Base-by-base conservation (phyloP, 2,888 invertebrate genomes). In the Hydrotaea diabolus region DNA sequence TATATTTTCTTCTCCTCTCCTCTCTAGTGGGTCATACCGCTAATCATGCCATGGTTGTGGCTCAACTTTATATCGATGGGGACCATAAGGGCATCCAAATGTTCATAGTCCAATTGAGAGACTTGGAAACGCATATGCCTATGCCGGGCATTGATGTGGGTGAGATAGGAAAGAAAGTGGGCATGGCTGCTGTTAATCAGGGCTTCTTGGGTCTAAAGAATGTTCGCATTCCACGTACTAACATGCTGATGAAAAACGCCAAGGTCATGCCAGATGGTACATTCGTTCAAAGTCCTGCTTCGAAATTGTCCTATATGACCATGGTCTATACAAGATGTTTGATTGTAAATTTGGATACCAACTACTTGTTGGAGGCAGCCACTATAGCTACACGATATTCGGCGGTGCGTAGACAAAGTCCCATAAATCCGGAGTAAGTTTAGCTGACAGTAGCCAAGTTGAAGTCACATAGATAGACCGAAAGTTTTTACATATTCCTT, bases 161-260 rank as follows among this genome's bases (percentile, higher is more conserved):
- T n/a, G 98, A 98, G 93, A 98, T 98, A 87, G 98, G 98, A 1
- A 96, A 96, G 80, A 98, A 98, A 92, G 93, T 98, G 84, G 98
- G 97, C 81, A 97, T 97, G 95, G 96, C 96, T 88, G 95, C 95
- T 2, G 96, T 96, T 57, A 98, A 98, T 91, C 98, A 98, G 91
- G 98, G 98, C 0, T 98, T 96, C 92, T 93, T 98, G 39, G 96
- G 96, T 3, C 96, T 98, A 87, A 95, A 97, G 77, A 94, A 96
- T 86, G 95, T 97, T 19, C 94, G 98, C 89, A 96, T 98, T 92
- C 98, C 98, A 0, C 94, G 97, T 85, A 95, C 94, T 17, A 94
- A 97, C 87, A 96, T 98, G 97, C 92, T 98, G 36, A 98, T 98
- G 98, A 97, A 96, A 93, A 96, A 97, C 92, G 95, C 96, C 26